Conservation (phyloP, 2,113 vertebrate genomes). For the Lepus timidus region DNA sequence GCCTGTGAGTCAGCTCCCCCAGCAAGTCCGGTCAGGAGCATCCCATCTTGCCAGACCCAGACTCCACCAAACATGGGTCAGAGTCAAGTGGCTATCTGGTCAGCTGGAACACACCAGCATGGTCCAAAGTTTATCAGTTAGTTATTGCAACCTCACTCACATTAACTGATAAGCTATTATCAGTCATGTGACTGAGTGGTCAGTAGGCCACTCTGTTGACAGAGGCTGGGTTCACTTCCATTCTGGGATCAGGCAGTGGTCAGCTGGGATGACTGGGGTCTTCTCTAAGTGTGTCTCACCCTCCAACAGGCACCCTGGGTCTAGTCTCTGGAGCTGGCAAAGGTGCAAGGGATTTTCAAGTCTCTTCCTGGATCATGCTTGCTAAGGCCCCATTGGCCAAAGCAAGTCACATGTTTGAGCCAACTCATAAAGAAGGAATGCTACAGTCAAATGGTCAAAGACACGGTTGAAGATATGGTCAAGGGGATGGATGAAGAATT, state of each 20-base stretch:
- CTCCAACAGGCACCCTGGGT: background rate
- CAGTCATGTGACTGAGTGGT: too few species aligned
- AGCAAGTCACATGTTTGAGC: background rate
- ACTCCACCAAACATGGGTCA: background rate
- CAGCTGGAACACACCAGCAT: background rate
- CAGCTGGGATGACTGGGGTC: background rate
- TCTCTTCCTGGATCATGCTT: background rate
- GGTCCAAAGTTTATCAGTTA: background rate
- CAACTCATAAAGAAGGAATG: background rate
- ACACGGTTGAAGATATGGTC: accelerated
- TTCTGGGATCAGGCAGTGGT: background rate
- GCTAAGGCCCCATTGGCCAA: background rate
- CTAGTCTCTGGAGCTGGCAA: too few species aligned
- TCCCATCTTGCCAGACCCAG: background rate
- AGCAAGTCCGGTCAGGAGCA: background rate
- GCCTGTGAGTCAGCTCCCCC: background rate
- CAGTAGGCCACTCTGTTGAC: background rate
- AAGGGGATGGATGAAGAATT: background rate
- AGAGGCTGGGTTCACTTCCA: background rate
- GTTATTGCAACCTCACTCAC: background rate
- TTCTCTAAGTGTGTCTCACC: background rate
- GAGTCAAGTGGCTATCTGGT: background rate
- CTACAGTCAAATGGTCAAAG: background rate
- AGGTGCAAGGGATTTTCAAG: background rate
- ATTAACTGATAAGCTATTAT: background rate